These are phyloP conservation scores for Sebastolobus altivelis DNA, from an alignment of 2,797 vertebrate genomes.

Conservation along the genomic window DNA sequence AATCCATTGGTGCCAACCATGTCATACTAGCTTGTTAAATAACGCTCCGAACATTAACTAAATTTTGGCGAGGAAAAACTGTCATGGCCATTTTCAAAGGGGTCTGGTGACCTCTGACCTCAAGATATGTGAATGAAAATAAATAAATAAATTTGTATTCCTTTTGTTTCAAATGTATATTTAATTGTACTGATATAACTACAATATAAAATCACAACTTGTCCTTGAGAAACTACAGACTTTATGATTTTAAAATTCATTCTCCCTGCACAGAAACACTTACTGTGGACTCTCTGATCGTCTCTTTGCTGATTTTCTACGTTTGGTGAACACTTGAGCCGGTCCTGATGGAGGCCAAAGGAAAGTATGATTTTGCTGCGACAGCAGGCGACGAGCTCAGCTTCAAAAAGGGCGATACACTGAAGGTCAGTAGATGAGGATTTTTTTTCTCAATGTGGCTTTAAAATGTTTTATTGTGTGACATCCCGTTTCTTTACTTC, in stretches of 20 bases:
- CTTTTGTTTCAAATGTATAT: neutral
- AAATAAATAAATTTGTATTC: neutral
- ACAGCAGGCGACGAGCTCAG: conserved; percentile 91
- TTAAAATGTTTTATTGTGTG: neutral
- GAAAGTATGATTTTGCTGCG: conserved; percentile 92
- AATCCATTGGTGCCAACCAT: too few relatives aligned
- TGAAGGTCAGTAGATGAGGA: conserved; percentile 88
- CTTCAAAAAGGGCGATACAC: conserved; percentile 90
- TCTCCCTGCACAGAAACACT: conserved; percentile 17
- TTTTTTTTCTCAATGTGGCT: neutral
- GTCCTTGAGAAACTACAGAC: too few relatives aligned
- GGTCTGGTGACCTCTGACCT: too few relatives aligned
- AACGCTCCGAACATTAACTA: accelerated
- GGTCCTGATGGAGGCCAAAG: conserved; percentile 90
- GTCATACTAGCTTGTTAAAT: too few relatives aligned
- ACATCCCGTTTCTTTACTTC: neutral
- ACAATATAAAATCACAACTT: neutral
- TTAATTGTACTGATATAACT: neutral
- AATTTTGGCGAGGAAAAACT: too few relatives aligned
- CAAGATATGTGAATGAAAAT: too few relatives aligned
- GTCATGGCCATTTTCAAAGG: too few relatives aligned
- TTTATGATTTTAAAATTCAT: neutral
- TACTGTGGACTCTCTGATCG: neutral
- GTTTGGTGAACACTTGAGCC: neutral
- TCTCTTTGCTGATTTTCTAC: neutral